Conservation (phyloP, 2,888 invertebrate species). For the Archaeoteleia sp. region DNA sequence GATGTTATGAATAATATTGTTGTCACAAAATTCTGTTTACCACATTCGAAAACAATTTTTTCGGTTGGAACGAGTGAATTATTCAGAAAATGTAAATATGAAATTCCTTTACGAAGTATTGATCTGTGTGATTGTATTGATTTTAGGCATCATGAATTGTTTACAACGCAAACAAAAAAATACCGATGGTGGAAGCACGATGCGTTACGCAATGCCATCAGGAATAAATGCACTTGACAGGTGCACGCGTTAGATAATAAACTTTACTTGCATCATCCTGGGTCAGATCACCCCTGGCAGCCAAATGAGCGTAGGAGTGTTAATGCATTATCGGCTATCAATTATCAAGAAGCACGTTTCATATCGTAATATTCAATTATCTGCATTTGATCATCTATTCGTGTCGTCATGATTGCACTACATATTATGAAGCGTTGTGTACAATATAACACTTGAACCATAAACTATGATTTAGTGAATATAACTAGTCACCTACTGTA, state of each 20-base stretch:
- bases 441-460: background rate
- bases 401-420: too few relatives aligned
- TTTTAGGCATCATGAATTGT: constrained; percentile 3
- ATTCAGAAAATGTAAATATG: too few relatives aligned
- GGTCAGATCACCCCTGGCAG: too few relatives aligned
- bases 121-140: too few relatives aligned
- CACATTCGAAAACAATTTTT: too few relatives aligned
- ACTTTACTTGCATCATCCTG: too few relatives aligned
- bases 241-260: constrained; percentile 4
- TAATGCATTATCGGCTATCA: constrained; percentile 9
- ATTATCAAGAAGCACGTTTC: constrained; percentile 15
- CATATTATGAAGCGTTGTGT: background rate
- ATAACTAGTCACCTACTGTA: too few relatives aligned
- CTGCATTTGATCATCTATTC: background rate
- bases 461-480: too few relatives aligned
- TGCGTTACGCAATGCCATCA: constrained; percentile 3
- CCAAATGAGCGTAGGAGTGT: background rate
- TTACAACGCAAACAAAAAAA: background rate
- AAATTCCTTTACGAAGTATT: too few relatives aligned
- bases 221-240: constrained; percentile 5
- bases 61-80: too few relatives aligned
- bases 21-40: too few relatives aligned
- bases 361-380: constrained; percentile 14
- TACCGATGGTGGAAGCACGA: background rate
- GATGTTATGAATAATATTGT: too few relatives aligned